Conservation (phyloP, 2,797 vertebrate genomes). For the Chiloscyllium punctatum region DNA sequence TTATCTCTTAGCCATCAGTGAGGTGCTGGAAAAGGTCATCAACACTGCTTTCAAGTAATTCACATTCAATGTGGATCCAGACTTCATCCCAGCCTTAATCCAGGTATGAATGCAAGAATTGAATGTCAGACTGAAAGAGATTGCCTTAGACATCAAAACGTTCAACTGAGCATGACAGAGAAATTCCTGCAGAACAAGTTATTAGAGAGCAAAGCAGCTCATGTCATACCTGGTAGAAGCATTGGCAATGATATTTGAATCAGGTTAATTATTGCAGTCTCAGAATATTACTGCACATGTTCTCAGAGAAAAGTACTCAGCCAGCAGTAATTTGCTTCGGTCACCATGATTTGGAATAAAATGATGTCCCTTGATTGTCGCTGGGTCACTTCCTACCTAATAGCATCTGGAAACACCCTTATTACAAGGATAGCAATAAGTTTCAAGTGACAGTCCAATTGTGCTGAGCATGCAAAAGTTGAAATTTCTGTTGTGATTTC, state of each 20-base stretch:
- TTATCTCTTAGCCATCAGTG: no score
- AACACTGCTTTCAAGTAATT: no score
- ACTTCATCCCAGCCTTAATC: no score
- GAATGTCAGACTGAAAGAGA: background rate
- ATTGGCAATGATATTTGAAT: background rate
- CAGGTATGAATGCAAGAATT: no score
- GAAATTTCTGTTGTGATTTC: background rate
- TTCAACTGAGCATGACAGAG: background rate
- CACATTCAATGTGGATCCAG: no score
- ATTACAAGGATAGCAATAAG: background rate
- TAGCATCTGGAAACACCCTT: background rate
- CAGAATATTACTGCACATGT: background rate
- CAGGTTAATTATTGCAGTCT: background rate
- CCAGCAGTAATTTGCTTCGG: background rate
- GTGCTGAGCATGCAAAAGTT: background rate
- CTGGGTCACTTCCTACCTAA: background rate
- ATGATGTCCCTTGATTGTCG: background rate
- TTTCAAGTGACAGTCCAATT: background rate
- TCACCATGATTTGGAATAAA: background rate
- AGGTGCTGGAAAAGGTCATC: no score
- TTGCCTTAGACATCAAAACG: background rate
- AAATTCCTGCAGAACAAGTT: background rate
- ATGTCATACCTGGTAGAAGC: background rate
- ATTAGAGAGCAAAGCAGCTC: background rate
- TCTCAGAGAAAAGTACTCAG: background rate